phyloP scores from a whole-genome alignment of 1,140 invertebrate species.

The Adoxophyes honmai region DNA sequence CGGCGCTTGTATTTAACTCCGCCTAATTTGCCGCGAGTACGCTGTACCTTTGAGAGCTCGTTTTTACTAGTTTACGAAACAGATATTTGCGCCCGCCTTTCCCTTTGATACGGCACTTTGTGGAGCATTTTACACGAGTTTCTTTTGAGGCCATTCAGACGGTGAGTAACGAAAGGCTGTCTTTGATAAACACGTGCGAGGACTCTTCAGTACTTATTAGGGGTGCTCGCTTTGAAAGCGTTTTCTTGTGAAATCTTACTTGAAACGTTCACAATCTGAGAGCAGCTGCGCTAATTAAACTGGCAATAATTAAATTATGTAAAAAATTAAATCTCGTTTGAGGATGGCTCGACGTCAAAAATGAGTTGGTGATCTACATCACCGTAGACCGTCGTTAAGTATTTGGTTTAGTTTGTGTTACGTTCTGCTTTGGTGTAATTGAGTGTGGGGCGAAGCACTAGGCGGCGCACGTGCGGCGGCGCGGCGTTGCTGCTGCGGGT shows the following conservation, averaged over 20 bases:
- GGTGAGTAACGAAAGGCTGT: conserved; percentile 77
- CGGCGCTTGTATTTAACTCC: conserved; percentile 70
- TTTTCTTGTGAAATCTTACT: conserved; percentile 74
- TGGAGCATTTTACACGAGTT: conserved; percentile 76
- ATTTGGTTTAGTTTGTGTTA: neutral
- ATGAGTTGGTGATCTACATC: too few species aligned
- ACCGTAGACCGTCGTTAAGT: neutral
- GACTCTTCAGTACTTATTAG: conserved; percentile 77
- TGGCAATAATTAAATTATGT: conserved; percentile 73
- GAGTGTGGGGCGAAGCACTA: conserved; percentile 38
- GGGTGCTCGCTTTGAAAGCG: conserved; percentile 75
- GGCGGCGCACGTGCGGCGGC: conserved; percentile 6
- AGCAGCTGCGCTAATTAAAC: conserved; percentile 75
- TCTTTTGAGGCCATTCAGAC: conserved; percentile 77
- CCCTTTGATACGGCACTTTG: conserved; percentile 75
- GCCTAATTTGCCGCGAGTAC: conserved; percentile 74
- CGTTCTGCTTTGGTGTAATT: neutral
- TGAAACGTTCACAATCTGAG: conserved; percentile 72
- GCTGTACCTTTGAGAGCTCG: conserved; percentile 71
- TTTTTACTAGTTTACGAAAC: conserved; percentile 77
- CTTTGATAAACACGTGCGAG: conserved; percentile 77
- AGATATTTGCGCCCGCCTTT: conserved; percentile 74
- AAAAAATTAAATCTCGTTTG: conserved; percentile 61
- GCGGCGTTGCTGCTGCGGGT: conserved; percentile 38
- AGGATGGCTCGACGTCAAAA: conserved; percentile 26